These are phyloP conservation scores for Manis pentadactyla DNA, from an alignment of 2,797 vertebrate species.

Conservation along the genomic window DNA sequence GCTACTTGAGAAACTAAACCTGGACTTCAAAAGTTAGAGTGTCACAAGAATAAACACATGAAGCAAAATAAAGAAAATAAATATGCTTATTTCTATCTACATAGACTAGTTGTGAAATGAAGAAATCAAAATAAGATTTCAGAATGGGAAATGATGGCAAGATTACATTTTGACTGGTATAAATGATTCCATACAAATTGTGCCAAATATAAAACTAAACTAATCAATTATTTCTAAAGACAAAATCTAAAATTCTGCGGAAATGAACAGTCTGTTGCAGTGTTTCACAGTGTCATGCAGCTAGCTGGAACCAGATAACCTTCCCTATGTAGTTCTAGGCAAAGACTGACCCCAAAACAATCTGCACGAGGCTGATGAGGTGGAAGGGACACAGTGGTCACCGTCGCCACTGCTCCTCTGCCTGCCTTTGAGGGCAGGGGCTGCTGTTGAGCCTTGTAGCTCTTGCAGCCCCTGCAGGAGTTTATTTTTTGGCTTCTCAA, in stretches of 20 bases:
- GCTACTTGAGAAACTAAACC: not conserved
- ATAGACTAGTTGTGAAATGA: not conserved
- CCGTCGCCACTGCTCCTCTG: not conserved
- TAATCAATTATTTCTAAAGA: not conserved
- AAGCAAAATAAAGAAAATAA: not conserved
- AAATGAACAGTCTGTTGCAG: not conserved
- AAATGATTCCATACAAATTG: not conserved
- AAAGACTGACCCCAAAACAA: not conserved
- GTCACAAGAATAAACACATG: not conserved
- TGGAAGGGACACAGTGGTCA: accelerated
- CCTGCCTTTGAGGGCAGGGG: not conserved
- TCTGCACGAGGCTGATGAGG: not conserved
- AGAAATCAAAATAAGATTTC: not conserved
- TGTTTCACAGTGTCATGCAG: not conserved
- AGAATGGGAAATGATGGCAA: not conserved
- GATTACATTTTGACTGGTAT: not conserved
- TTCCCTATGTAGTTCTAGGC: not conserved
- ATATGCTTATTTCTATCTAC: not conserved
- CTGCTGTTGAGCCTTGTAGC: not conserved
- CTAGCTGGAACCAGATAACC: not conserved
- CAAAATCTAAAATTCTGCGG: not conserved
- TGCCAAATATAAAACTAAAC: not conserved
- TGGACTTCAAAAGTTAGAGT: not conserved
- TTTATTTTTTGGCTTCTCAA: not conserved
- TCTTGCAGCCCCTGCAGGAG: not conserved